Evolutionary conservation across 2,113 vertebrate genomes (phyloP), one percentile per base, ranked within the genome.

Genomic region (Pitta sordida): DNA sequence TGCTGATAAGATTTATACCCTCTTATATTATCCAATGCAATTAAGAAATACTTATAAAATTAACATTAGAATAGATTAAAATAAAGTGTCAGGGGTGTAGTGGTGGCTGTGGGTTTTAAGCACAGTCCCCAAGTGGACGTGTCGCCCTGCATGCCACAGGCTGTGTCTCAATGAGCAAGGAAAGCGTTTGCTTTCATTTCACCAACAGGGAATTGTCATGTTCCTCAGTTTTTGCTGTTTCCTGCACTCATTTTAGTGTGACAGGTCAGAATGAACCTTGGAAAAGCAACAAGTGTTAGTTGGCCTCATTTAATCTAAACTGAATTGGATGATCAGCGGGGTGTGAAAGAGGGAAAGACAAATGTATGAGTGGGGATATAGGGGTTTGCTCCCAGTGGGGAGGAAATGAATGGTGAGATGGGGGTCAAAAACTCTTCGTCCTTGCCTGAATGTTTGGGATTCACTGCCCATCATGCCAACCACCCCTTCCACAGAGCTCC

Each of bases 11-110:
- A 91, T 90, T 96, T 93, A 94, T 86, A 62, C 59, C 46, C 46
- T 58, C 53, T 76, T 91, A 83, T 74, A 80, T 95, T 85, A 91
- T 62, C 71, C 68, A 65, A 77, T 55, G 75, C 88, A 96, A 94
- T 96, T 96, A 91, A 96, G 90, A 95, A 94, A 95, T 67, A 75
- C 63, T 83, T 74, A 73, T 58, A 88, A 93, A 96, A 95, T 91
- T 91, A 80, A 88, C 95, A 91, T 88, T 88, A 86, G 43, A 86
- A 83, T 63, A 80, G 92, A 94, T 90, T 83, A 88, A 96, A 94
- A 91, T 87, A 82, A 82, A 88, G 55, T 89, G 62, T 93, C 68
- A 77, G 85, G 36, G 67, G 85, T 2, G 0, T 6, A 46, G 41
- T 70, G 60, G 53, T 68, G 80, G 85, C 92, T 96, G 85, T 90